phyloP scores from a whole-genome alignment of 2,797 vertebrate species.

The Cryptoblepharus egeriae region DNA sequence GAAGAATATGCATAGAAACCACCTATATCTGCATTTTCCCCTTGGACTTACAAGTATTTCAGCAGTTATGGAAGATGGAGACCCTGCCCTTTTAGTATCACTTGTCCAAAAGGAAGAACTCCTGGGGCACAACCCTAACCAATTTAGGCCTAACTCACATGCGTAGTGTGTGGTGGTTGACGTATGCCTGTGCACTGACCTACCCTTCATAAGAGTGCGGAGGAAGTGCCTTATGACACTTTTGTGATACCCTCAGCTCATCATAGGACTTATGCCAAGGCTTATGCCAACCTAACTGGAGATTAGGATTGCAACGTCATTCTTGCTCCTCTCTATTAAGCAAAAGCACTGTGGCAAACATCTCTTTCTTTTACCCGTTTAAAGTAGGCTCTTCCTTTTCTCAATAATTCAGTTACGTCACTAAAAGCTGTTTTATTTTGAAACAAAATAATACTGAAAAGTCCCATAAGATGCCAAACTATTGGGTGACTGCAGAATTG shows the following conservation, averaged over 20 bases:
- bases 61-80: background rate
- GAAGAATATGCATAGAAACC: background rate
- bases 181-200: too few species aligned
- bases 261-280: too few species aligned
- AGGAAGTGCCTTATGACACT: too few species aligned
- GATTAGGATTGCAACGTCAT: too few species aligned
- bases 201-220: too few species aligned
- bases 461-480: background rate
- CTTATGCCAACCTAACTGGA: too few species aligned
- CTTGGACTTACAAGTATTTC: background rate
- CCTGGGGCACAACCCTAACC: too few species aligned
- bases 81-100: background rate
- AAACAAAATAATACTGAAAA: too few species aligned
- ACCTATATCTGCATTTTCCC: background rate
- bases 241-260: too few species aligned
- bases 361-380: background rate
- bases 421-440: background rate
- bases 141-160: too few species aligned
- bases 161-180: too few species aligned
- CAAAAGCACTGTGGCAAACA: background rate
- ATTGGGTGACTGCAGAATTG: background rate
- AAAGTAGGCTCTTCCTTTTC: background rate
- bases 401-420: background rate
- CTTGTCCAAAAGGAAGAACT: background rate
- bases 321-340: background rate